These are phyloP conservation scores for Tetragonula carbonaria DNA, from an alignment of 2,888 invertebrate genomes.

Conservation along the genomic window DNA sequence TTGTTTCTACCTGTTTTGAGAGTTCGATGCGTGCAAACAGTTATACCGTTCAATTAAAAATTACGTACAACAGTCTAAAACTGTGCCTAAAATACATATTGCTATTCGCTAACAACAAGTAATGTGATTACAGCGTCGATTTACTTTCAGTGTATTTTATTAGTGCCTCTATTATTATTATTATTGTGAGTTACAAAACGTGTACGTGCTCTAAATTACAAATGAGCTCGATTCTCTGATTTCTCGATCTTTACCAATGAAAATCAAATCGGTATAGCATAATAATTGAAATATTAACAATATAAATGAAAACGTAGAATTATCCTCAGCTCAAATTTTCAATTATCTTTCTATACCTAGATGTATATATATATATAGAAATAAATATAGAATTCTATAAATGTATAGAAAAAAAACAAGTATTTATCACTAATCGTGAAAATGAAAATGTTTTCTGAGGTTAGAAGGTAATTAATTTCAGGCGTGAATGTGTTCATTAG, in stretches of 20 bases:
- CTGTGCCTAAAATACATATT: conserved; percentile 45
- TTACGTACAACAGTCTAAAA: conserved; percentile 42
- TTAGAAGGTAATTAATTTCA: neutral
- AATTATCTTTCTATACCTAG: neutral
- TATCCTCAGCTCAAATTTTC: neutral
- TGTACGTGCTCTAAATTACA: conserved; percentile 15
- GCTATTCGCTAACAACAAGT: conserved; percentile 41
- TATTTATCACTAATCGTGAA: neutral
- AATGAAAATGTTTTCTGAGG: neutral
- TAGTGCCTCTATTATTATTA: conserved; percentile 46
- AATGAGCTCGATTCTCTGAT: neutral
- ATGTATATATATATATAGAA: neutral
- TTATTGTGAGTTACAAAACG: conserved; percentile 1
- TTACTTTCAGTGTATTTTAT: conserved; percentile 40
- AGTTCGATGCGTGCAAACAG: conserved; percentile 59
- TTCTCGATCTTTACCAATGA: neutral
- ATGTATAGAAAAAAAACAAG: neutral
- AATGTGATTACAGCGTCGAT: conserved; percentile 44
- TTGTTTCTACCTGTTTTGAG: conserved; percentile 32
- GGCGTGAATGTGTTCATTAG: neutral
- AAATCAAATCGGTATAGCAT: neutral
- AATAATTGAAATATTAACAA: too few species aligned
- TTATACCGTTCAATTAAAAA: conserved; percentile 56
- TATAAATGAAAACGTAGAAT: neutral
- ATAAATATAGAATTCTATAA: neutral